Conservation (phyloP, 2,113 vertebrate genomes). For the Sapajus apella region DNA sequence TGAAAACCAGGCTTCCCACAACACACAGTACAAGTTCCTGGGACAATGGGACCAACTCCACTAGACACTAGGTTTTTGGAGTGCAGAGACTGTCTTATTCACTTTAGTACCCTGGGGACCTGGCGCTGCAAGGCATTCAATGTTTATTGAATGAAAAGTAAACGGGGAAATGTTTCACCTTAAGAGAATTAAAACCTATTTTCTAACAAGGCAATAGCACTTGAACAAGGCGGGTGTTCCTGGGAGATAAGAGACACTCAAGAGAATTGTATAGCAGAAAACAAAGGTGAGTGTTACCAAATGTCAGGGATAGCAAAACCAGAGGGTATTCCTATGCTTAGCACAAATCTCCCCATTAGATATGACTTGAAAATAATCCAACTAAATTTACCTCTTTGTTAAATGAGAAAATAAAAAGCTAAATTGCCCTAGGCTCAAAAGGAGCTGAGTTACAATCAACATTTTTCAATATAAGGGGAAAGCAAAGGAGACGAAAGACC, state of each 20-base stretch:
- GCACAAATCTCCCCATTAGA: background rate
- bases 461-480: background rate
- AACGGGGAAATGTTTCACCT: conserved; percentile 42
- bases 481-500: background rate
- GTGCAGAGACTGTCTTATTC: background rate
- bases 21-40: background rate
- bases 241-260: conserved; percentile 57
- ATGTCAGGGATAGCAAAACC: background rate
- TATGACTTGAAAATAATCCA: conserved; percentile 38
- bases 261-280: background rate
- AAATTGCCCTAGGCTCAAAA: background rate
- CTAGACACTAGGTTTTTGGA: background rate
- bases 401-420: conserved; percentile 49
- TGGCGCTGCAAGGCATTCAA: background rate
- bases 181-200: conserved; percentile 60
- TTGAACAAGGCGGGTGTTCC: conserved; percentile 51
- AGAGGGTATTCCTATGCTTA: background rate
- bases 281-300: background rate
- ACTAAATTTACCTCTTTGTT: conserved; percentile 39
- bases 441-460: conserved; percentile 26
- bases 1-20: conserved; percentile 3
- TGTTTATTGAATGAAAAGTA: conserved; percentile 37
- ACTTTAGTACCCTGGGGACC: background rate
- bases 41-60: background rate
- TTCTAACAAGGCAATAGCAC: conserved; percentile 42